A percentile compares a stretch with the other conserved stretches of the same genome.
phyloP scores from a whole-genome alignment of 2,888 invertebrate genomes.

The Sarcophaga subvicina region DNA sequence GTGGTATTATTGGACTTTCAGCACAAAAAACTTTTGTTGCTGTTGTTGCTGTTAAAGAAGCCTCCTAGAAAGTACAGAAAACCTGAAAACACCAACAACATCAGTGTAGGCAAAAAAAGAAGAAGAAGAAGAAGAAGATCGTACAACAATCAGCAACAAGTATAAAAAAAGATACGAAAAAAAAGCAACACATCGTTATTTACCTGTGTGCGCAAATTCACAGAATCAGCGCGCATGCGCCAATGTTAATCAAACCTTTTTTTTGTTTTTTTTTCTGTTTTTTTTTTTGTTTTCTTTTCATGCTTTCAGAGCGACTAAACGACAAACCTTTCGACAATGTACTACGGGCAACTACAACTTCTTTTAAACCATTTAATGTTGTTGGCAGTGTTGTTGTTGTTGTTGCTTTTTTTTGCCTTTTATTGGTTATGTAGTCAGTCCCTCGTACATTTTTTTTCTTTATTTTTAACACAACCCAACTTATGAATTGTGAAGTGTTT shows the following conservation, averaged over 20 bases:
- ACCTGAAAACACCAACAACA: slow-evolving; percentile 28
- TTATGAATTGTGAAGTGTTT: slow-evolving; percentile 65
- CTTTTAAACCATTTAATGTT: not conserved
- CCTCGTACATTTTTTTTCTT: not conserved
- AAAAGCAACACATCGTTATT: slow-evolving; percentile 47
- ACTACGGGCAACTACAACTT: not conserved
- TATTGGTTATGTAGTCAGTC: not conserved
- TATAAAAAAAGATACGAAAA: slow-evolving; percentile 1
- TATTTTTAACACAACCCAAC: not conserved
- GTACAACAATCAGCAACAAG: slow-evolving; percentile 9
- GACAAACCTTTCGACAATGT: slow-evolving; percentile 33
- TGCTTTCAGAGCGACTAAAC: slow-evolving; percentile 14
- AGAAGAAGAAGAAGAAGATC: slow-evolving; percentile 16
- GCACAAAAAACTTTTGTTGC: not conserved
- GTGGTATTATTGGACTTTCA: too few relatives aligned
- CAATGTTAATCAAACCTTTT: slow-evolving; percentile 66
- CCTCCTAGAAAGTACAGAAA: slow-evolving; percentile 1
- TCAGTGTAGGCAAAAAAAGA: not conserved
- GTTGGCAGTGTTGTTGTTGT: not conserved
- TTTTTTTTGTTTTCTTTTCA: not conserved
- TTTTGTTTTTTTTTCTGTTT: slow-evolving; percentile 20
- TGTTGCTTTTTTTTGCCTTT: not conserved
- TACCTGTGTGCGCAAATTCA: slow-evolving; percentile 66
- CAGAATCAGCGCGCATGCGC: slow-evolving; percentile 69
- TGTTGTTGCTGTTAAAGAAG: slow-evolving; percentile 27